Conservation (phyloP, 2,797 vertebrate genomes). For the Pangasius mekongensis region DNA sequence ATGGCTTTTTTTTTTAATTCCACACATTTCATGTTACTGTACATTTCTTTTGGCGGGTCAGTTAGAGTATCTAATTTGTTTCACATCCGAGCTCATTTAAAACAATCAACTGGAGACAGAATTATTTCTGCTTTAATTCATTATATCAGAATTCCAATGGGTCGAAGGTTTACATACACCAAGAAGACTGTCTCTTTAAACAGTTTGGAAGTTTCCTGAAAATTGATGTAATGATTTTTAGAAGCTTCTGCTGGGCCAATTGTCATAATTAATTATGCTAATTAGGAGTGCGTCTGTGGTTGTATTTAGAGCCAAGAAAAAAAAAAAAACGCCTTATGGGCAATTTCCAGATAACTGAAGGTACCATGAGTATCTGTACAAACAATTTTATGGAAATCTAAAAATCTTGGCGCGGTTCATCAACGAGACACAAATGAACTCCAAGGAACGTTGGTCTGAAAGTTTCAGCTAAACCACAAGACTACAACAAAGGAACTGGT, state of each 20-base stretch:
- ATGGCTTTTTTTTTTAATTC: neutral
- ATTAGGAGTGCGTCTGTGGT: neutral
- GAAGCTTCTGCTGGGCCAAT: neutral
- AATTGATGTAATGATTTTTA: neutral
- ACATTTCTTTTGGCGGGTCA: neutral
- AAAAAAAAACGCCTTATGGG: no score
- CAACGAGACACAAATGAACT: no score
- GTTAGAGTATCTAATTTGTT: neutral
- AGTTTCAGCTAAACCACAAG: no score
- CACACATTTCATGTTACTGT: neutral
- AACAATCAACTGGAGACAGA: neutral
- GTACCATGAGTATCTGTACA: no score
- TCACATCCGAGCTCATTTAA: neutral
- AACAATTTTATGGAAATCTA: no score
- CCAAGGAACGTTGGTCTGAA: no score
- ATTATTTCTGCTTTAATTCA: neutral
- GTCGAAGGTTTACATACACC: neutral
- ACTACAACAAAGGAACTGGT: no score
- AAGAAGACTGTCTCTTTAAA: neutral
- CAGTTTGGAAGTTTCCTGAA: neutral
- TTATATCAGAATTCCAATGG: neutral
- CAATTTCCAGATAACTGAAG: no score
- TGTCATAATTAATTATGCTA: neutral
- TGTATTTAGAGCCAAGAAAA: neutral
- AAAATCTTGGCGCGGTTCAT: no score